phyloP scores from a whole-genome alignment of 2,113 vertebrate genomes.

The Theristicus caerulescens region DNA sequence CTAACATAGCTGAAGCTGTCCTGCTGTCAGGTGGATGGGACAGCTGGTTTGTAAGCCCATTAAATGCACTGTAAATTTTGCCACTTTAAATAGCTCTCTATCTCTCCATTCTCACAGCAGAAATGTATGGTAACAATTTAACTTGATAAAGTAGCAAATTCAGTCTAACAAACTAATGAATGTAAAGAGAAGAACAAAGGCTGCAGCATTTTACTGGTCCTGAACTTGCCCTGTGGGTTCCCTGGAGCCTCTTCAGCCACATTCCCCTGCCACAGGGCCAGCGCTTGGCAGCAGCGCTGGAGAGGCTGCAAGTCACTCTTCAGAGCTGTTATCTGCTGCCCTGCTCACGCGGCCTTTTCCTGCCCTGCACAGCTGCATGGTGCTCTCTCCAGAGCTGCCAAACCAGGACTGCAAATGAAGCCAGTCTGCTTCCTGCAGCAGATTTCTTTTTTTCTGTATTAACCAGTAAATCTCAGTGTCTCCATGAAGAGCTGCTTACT shows the following conservation, averaged over 20 bases:
- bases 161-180: not conserved
- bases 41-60: not conserved
- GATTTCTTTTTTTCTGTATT: not conserved
- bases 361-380: slow-evolving; percentile 44
- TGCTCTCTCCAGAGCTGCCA: slow-evolving; percentile 28
- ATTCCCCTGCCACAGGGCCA: not conserved
- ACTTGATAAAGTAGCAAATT: not conserved
- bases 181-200: not conserved
- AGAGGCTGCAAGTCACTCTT: not conserved
- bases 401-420: slow-evolving; percentile 15
- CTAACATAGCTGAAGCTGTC: not conserved
- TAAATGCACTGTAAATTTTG: not conserved
- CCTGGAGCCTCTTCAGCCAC: not conserved
- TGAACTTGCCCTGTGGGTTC: not conserved
- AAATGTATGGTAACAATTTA: not conserved
- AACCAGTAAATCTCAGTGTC: slow-evolving; percentile 4
- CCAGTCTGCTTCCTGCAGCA: slow-evolving; percentile 46
- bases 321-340: slow-evolving; percentile 19
- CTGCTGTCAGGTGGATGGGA: not conserved
- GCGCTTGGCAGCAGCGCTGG: not conserved
- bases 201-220: not conserved
- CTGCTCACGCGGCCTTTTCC: slow-evolving; percentile 54
- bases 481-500: not conserved
- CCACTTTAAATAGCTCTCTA: not conserved
- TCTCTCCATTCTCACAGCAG: not conserved